A percentile compares a stretch with the other conserved stretches of the same genome.
Evolutionary conservation across 2,113 vertebrate species (phyloP).

Genomic region (Agelaius phoeniceus): DNA sequence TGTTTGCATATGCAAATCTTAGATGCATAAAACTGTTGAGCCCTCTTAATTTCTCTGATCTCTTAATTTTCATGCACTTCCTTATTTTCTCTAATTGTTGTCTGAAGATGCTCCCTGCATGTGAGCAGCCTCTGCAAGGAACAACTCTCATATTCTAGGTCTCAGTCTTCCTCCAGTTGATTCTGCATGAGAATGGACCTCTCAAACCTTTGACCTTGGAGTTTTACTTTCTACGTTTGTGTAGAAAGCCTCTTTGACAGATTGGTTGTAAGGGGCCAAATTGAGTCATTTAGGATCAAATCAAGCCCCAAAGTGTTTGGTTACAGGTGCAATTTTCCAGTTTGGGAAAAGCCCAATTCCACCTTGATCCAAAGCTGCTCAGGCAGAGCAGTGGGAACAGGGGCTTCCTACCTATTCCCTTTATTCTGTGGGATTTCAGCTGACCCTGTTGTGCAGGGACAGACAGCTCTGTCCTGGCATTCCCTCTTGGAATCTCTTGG

Average conservation of each 20-base stretch:
- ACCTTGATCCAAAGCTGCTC: too few species aligned
- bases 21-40: conserved; percentile 35
- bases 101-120: conserved; percentile 66
- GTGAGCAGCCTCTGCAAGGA: conserved; percentile 62
- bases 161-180: conserved; percentile 27
- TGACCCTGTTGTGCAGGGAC: neutral
- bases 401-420: rapidly evolving
- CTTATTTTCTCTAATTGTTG: conserved; percentile 28
- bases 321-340: neutral
- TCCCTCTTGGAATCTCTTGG: neutral
- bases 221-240: conserved; percentile 45
- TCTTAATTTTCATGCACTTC: conserved; percentile 47
- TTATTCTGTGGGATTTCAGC: neutral
- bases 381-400: neutral
- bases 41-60: conserved; percentile 15
- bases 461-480: neutral
- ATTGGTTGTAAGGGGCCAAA: neutral
- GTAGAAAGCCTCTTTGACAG: conserved; percentile 71
- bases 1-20: conserved; percentile 47
- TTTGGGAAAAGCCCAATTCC: neutral
- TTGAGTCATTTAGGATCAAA: neutral
- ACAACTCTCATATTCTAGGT: conserved; percentile 70
- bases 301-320: neutral
- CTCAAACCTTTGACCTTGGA: conserved; percentile 29
- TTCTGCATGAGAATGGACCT: conserved; percentile 62